Percentiles rank a stretch among this genome's conserved stretches.
Evolutionary conservation across 2,113 vertebrate species (phyloP).

Genomic region (Rhizomys pruinosus): DNA sequence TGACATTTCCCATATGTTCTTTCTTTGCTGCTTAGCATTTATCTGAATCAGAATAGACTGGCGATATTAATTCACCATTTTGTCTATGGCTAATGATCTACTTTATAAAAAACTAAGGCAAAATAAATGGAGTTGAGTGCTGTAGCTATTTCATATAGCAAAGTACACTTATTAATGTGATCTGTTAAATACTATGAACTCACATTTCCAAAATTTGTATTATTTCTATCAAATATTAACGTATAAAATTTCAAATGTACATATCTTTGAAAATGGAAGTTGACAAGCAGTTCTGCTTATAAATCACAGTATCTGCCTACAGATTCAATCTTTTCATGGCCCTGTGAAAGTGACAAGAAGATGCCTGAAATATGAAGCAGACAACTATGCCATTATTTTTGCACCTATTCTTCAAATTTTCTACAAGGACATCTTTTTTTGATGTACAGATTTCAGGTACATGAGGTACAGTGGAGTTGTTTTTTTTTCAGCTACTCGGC

Average conservation of each 20-base stretch:
- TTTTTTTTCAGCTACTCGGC: slow-evolving; percentile 42
- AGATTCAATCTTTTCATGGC: background rate
- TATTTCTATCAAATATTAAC: slow-evolving; percentile 29
- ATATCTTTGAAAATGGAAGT: slow-evolving; percentile 24
- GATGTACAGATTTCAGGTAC: background rate
- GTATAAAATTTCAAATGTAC: slow-evolving; percentile 23
- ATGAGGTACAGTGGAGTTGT: no score
- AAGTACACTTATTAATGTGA: background rate
- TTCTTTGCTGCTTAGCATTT: slow-evolving; percentile 39
- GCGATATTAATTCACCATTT: slow-evolving; percentile 30
- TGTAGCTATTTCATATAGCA: background rate
- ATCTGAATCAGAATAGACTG: slow-evolving; percentile 21
- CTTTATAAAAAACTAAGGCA: slow-evolving; percentile 30
- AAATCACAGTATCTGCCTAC: slow-evolving; percentile 16
- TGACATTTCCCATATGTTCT: slow-evolving; percentile 39
- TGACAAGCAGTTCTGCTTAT: slow-evolving; percentile 5
- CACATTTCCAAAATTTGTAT: slow-evolving; percentile 37
- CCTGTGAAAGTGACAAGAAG: background rate
- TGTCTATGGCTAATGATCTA: slow-evolving; percentile 3
- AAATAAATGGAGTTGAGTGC: background rate
- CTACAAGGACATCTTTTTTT: slow-evolving; percentile 46
- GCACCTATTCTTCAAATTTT: slow-evolving; percentile 41
- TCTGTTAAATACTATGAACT: background rate
- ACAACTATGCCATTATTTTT: slow-evolving; percentile 18
- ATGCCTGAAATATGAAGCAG: slow-evolving; percentile 12